Evolutionary conservation across 2,888 invertebrate genomes (phyloP).

Genomic region (Opisthograptis luteolata): DNA sequence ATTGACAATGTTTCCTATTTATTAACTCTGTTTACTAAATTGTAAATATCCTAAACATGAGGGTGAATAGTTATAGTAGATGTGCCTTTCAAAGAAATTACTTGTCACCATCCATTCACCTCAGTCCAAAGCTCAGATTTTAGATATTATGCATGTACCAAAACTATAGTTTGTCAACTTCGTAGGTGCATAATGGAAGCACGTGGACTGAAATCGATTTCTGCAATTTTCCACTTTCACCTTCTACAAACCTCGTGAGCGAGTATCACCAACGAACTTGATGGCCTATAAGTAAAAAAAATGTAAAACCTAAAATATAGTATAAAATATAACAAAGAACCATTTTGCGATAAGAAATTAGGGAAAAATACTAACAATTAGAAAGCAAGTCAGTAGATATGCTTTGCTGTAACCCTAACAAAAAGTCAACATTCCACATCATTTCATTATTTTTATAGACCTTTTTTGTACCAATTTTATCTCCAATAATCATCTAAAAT

Average conservation of each 20-base stretch:
- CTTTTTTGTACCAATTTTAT: constrained; percentile 40
- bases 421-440: constrained; percentile 70
- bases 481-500: constrained; percentile 1
- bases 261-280: constrained; percentile 13
- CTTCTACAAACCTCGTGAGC: neutral
- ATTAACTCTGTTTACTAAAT: constrained; percentile 1
- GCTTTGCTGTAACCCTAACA: constrained; percentile 45
- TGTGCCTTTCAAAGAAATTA: constrained; percentile 71
- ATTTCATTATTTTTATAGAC: constrained; percentile 58
- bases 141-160: too few relatives aligned
- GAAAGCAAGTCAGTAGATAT: constrained; percentile 24
- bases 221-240: neutral
- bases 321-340: constrained; percentile 2
- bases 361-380: constrained; percentile 21
- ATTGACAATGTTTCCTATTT: neutral
- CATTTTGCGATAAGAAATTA: constrained; percentile 20
- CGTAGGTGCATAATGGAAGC: too few relatives aligned
- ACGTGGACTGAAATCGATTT: neutral
- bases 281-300: constrained; percentile 10
- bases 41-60: constrained; percentile 43
- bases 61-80: constrained; percentile 49
- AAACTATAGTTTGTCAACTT: constrained; percentile 1
- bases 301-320: constrained; percentile 16
- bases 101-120: constrained; percentile 69
- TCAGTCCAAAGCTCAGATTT: constrained; percentile 52